Evolutionary conservation across 35 echinoderm and acorn worm species (phyloP).

Genomic region (Acanthaster planci): DNA sequence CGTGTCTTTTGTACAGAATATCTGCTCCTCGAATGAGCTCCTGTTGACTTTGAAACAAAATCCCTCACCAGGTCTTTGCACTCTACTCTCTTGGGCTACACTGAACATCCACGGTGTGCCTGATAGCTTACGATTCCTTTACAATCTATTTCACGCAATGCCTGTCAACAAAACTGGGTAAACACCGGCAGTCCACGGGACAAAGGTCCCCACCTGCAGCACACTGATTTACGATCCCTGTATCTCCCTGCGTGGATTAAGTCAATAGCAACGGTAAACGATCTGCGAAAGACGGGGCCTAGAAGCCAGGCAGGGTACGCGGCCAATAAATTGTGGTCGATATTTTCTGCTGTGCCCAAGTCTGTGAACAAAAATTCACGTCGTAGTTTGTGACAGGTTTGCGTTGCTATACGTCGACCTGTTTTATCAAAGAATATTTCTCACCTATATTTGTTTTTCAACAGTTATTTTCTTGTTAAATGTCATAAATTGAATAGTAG

Average conservation of each 20-base stretch:
- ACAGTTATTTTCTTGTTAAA: too few relatives aligned
- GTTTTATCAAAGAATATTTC: too few relatives aligned
- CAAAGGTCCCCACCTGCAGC: background rate
- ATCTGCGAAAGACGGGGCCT: background rate
- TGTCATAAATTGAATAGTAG: too few relatives aligned
- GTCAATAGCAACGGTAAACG: constrained; percentile 33
- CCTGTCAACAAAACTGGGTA: background rate
- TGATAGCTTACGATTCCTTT: background rate
- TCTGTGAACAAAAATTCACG: too few relatives aligned
- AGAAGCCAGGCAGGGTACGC: background rate
- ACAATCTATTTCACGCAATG: background rate
- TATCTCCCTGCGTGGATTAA: background rate
- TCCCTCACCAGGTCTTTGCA: background rate
- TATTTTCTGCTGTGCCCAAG: too few relatives aligned
- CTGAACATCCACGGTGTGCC: background rate
- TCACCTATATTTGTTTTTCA: too few relatives aligned
- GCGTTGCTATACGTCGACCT: too few relatives aligned
- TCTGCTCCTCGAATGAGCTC: too few relatives aligned
- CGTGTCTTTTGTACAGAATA: too few relatives aligned
- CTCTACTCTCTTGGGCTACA: background rate
- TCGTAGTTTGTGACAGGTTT: too few relatives aligned
- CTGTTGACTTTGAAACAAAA: background rate
- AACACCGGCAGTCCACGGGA: background rate
- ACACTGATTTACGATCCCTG: background rate
- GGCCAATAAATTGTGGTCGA: too few relatives aligned